Percentiles rank a stretch among this genome's conserved stretches.
Evolutionary conservation across 1,140 invertebrate species (phyloP).

Genomic region (Drosophila truncata): DNA sequence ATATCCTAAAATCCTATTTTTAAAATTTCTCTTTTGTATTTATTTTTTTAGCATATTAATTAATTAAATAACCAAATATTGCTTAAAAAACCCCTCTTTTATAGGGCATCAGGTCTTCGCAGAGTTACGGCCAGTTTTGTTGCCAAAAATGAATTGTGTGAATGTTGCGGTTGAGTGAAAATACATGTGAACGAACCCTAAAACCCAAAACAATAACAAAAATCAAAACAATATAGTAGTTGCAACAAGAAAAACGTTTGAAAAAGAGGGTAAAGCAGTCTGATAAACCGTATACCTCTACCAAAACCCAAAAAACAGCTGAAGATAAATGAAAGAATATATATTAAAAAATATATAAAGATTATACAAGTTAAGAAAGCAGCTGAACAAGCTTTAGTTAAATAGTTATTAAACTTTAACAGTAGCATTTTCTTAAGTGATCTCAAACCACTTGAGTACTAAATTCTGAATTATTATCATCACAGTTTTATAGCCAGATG

Average conservation of each 20-base stretch:
- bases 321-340: neutral
- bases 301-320: neutral
- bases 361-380: too few species aligned
- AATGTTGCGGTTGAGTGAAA: constrained; percentile 73
- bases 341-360: too few species aligned
- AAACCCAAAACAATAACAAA: constrained; percentile 3
- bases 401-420: neutral
- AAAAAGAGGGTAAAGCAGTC: neutral
- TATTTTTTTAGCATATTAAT: neutral
- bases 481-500: neutral
- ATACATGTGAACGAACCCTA: constrained; percentile 67
- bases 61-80: neutral
- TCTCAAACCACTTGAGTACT: too few species aligned
- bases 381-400: neutral
- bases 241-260: constrained; percentile 1
- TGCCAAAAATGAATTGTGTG: constrained; percentile 65
- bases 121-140: neutral
- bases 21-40: neutral
- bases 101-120: constrained; percentile 35
- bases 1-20: too few species aligned
- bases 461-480: neutral
- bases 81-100: neutral
- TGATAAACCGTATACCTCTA: constrained; percentile 3
- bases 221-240: constrained; percentile 26
- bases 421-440: neutral